These are phyloP conservation scores for Struthidea cinerea DNA, from an alignment of 2,113 vertebrate species.

Conservation along the genomic window DNA sequence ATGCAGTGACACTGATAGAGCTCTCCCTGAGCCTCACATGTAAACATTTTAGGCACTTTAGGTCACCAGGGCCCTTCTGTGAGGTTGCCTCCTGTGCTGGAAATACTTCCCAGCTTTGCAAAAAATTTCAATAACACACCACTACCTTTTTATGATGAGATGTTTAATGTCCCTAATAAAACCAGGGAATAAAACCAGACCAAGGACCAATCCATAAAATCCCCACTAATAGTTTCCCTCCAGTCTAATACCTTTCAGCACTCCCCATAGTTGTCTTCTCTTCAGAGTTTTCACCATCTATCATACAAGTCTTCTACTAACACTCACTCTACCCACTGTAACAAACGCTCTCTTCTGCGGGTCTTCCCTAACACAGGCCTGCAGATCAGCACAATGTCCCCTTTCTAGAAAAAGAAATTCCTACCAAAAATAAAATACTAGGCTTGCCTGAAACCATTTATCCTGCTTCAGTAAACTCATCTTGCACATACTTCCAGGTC, in stretches of 20 bases:
- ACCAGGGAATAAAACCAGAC: background rate
- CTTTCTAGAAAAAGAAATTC: background rate
- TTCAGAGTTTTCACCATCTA: background rate
- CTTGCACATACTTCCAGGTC: background rate
- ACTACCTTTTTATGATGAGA: background rate
- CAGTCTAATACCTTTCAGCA: background rate
- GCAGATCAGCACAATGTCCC: background rate
- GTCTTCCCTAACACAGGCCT: background rate
- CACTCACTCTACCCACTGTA: background rate
- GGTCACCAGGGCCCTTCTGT: background rate
- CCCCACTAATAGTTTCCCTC: background rate
- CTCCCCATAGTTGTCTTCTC: background rate
- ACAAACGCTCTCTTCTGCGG: background rate
- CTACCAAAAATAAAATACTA: background rate
- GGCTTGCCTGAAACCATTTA: background rate
- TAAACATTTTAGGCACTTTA: background rate
- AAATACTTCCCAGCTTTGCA: background rate
- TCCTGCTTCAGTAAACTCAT: background rate
- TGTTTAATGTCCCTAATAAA: conserved; percentile 23
- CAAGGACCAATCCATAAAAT: conserved; percentile 6
- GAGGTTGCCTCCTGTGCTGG: background rate
- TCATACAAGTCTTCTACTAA: background rate
- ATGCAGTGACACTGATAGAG: background rate
- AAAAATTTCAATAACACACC: background rate
- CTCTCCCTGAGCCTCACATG: background rate